phyloP scores from a whole-genome alignment of 2,888 invertebrate genomes.

The Stenichneumon culpator region DNA sequence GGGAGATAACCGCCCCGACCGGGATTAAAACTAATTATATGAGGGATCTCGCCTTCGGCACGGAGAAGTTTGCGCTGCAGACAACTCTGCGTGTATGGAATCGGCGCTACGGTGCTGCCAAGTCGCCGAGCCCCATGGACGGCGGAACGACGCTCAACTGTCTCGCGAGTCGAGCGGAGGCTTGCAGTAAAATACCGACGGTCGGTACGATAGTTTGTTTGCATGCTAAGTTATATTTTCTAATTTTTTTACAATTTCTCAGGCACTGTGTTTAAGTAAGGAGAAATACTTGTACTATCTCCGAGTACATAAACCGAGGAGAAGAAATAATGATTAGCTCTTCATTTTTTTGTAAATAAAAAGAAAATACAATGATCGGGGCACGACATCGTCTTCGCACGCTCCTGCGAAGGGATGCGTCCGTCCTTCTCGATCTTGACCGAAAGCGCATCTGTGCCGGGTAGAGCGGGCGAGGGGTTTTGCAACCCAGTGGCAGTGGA shows the following conservation, averaged over 20 bases:
- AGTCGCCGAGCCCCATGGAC: neutral
- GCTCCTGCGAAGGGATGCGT: slow-evolving; percentile 44
- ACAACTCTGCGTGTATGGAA: slow-evolving; percentile 81
- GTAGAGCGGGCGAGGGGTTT: slow-evolving; percentile 25
- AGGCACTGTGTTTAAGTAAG: neutral
- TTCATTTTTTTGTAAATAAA: too few relatives aligned
- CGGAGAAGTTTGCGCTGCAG: slow-evolving; percentile 76
- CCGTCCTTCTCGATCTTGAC: slow-evolving; percentile 36
- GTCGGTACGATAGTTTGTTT: neutral
- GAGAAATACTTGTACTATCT: neutral
- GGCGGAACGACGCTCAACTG: slow-evolving; percentile 16
- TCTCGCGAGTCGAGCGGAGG: neutral
- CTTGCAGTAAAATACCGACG: neutral
- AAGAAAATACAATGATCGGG: slow-evolving; percentile 2
- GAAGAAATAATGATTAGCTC: too few relatives aligned
- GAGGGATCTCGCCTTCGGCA: slow-evolving; percentile 71
- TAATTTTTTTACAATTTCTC: neutral
- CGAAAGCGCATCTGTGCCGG: slow-evolving; percentile 27
- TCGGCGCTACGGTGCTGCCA: slow-evolving; percentile 74
- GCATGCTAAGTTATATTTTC: neutral
- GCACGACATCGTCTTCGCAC: neutral
- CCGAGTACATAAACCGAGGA: neutral
- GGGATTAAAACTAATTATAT: slow-evolving; percentile 64
- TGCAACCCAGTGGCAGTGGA: slow-evolving; percentile 23
- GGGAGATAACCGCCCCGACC: slow-evolving; percentile 71